A percentile compares a stretch with the other conserved stretches of the same genome.
Conservation (phyloP, 2,113 vertebrate species). For the Willisornis vidua region DNA sequence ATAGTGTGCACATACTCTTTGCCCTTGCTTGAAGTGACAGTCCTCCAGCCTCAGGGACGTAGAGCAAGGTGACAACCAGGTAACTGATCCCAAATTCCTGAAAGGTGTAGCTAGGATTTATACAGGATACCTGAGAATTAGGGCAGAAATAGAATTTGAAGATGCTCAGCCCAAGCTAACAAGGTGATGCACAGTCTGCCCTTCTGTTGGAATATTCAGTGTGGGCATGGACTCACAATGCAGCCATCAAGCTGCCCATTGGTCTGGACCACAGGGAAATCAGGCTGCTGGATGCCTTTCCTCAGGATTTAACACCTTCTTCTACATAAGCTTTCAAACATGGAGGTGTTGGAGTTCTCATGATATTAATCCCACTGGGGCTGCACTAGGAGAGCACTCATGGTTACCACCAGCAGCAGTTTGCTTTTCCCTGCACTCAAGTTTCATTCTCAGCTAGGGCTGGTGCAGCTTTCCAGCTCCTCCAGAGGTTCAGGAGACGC, state of each 20-base stretch:
- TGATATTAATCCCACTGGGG: not conserved
- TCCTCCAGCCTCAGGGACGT: too few species aligned
- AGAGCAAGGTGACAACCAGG: not conserved
- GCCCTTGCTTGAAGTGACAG: not conserved
- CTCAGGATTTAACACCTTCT: not conserved
- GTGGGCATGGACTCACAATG: not conserved
- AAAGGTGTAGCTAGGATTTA: not conserved
- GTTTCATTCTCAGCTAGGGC: not conserved
- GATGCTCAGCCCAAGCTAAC: not conserved
- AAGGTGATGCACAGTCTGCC: accelerated
- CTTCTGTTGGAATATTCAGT: not conserved
- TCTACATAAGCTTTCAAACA: not conserved
- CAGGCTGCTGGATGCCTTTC: not conserved
- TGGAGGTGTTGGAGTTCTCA: not conserved
- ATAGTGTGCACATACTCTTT: not conserved
- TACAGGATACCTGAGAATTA: not conserved
- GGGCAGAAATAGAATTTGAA: not conserved
- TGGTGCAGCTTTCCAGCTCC: not conserved
- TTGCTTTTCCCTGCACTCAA: not conserved
- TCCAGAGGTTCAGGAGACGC: not conserved
- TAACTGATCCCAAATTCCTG: not conserved
- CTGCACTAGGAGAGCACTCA: not conserved
- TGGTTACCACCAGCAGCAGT: not conserved
- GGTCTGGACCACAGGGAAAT: not conserved
- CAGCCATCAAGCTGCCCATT: not conserved